Percentiles rank a stretch among this genome's conserved stretches.
Evolutionary conservation across 2,888 invertebrate species (phyloP).

Genomic region (Piscicola geometra): DNA sequence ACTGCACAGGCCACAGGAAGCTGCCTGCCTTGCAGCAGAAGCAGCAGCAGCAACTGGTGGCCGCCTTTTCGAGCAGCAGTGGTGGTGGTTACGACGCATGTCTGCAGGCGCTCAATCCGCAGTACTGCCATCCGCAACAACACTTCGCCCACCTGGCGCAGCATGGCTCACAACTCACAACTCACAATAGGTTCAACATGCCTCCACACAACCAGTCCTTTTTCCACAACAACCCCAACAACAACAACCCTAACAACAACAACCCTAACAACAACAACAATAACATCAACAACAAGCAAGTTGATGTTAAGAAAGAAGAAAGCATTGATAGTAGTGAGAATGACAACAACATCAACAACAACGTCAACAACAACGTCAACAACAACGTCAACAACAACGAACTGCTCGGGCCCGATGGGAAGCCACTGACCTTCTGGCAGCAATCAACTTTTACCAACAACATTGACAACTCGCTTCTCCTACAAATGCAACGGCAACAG

Average conservation of each 20-base stretch:
- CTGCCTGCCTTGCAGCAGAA: conserved; percentile 28
- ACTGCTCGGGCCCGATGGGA: conserved; percentile 36
- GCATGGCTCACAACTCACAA: conserved; percentile 37
- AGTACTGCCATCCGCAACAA: conserved; percentile 40
- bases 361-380: conserved; percentile 46
- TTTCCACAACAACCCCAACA: conserved; percentile 1
- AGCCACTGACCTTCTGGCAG: conserved; percentile 15
- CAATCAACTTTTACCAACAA: background rate
- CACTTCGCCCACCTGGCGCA: conserved; percentile 50
- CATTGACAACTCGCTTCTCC: background rate
- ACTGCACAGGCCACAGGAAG: conserved; percentile 35
- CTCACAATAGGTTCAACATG: background rate
- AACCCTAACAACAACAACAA: conserved; percentile 41
- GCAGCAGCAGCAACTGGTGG: conserved; percentile 41
- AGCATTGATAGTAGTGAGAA: background rate
- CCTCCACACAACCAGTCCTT: background rate
- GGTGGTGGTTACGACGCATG: conserved; percentile 43
- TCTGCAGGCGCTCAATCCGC: background rate
- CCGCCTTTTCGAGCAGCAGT: conserved; percentile 43
- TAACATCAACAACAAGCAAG: conserved; percentile 41
- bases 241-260: conserved; percentile 34
- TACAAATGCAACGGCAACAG: conserved; percentile 12
- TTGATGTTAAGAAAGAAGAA: conserved; percentile 31
- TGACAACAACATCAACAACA: conserved; percentile 36
- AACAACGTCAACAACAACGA: conserved; percentile 38